Evolutionary conservation across 30 jellyfish, hydroid and myxozoan genomes (phyloP).

Genomic region (Chrysaora quinquecirrha): DNA sequence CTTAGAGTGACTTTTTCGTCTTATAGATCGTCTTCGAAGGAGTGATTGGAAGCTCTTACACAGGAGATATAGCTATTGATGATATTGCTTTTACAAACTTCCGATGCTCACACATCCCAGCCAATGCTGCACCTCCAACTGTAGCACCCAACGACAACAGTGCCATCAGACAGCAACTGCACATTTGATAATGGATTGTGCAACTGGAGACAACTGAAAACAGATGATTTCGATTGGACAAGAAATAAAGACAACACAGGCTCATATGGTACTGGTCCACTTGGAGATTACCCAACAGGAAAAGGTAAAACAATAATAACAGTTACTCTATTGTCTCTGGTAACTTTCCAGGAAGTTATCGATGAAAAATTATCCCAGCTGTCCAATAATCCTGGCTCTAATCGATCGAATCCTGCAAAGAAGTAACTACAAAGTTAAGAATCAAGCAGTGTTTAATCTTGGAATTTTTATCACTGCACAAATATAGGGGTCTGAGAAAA

Average conservation of each 20-base stretch:
- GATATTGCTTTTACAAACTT: slow-evolving; percentile 80
- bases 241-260: slow-evolving; percentile 87
- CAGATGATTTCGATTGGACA: slow-evolving; percentile 93
- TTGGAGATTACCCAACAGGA: slow-evolving; percentile 93
- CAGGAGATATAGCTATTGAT: slow-evolving; percentile 96
- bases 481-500: too few species aligned
- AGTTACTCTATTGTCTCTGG: too few species aligned
- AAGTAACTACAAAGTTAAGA: too few species aligned
- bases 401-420: too few species aligned
- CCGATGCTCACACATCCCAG: slow-evolving; percentile 90
- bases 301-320: slow-evolving; percentile 70
- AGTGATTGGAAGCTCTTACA: slow-evolving; percentile 82
- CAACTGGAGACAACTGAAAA: slow-evolving; percentile 84
- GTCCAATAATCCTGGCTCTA: too few species aligned
- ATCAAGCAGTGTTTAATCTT: too few species aligned
- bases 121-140: slow-evolving; percentile 96
- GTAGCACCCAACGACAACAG: slow-evolving; percentile 93
- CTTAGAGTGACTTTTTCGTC: not conserved
- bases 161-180: slow-evolving; percentile 97
- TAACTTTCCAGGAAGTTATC: too few species aligned
- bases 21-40: slow-evolving; percentile 93
- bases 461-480: too few species aligned
- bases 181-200: slow-evolving; percentile 87
- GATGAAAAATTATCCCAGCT: too few species aligned
- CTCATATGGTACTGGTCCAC: slow-evolving; percentile 94